Evolutionary conservation across 2,797 vertebrate species (phyloP), one percentile per base, ranked within the genome.

Genomic region (Tachyglossus aculeatus): DNA sequence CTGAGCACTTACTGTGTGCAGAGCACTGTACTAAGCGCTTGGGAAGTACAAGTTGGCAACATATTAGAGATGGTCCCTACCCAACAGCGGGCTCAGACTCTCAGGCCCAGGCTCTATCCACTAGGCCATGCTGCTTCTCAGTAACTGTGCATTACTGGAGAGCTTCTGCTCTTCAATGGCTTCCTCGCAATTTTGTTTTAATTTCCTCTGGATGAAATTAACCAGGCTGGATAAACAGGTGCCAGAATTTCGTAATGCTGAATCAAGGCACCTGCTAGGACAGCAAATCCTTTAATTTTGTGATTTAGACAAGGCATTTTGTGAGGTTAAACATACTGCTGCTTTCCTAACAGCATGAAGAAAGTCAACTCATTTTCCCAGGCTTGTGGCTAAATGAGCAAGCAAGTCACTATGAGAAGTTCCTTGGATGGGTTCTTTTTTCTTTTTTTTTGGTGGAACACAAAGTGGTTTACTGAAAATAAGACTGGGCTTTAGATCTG

Each of bases 131-230:
- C n/a, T n/a, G n/a, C n/a, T n/a, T n/a, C n/a, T n/a, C n/a, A n/a
- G n/a, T n/a, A n/a, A n/a, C n/a, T n/a, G n/a, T n/a, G 51, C 6
- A 21, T 7, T 27, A 67, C 39, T 55, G 7, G 9, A 16, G 2
- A 1, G 34, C 37, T 13, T 19, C 15, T 6, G 14, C 64, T 27
- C 6, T 52, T 57, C 50, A 58, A 37, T 33, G 55, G 43, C 53
- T n/a, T n/a, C n/a, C n/a, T n/a, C n/a, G 32, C 16, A 8, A n/a
- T 31, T 32, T 22, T 29, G 52, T 11, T 21, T 2, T 43, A 44
- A 70, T 82, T 80, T 78, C 57, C 34, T 78, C 67, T 67, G 39
- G 45, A 52, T 77, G 73, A 69, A 64, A 77, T 65, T 67, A 83
- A 64, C 64, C 55, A 72, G 55, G 18, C 21, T 60, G 40, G 16